A percentile compares a stretch with the other conserved stretches of the same genome.
Conservation (phyloP, 2,888 invertebrate genomes). For the Metalampra italica region DNA sequence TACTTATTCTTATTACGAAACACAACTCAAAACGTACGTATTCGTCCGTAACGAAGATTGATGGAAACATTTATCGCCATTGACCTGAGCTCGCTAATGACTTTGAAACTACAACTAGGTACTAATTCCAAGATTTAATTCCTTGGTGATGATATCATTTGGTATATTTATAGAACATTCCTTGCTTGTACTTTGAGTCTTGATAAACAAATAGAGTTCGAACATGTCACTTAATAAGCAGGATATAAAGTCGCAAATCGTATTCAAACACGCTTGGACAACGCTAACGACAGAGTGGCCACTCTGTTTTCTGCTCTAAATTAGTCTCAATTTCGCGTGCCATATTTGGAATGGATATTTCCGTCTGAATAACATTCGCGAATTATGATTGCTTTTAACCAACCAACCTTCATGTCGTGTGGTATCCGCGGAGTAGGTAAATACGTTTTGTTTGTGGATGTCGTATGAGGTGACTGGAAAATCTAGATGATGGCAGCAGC, state of each 20-base stretch:
- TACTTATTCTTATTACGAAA: no score
- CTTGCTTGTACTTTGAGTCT: neutral
- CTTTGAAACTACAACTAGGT: slow-evolving; percentile 1
- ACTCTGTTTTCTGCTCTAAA: slow-evolving; percentile 13
- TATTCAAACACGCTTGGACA: neutral
- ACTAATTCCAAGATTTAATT: slow-evolving; percentile 1
- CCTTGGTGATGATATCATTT: neutral
- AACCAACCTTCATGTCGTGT: no score
- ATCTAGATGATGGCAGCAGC: no score
- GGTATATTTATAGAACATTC: neutral
- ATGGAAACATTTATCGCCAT: neutral
- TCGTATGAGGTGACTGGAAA: no score
- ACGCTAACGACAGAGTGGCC: slow-evolving; percentile 4
- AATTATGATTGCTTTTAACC: neutral
- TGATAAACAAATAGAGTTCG: neutral
- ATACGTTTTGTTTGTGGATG: no score
- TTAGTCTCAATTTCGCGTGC: slow-evolving; percentile 17
- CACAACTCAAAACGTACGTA: no score
- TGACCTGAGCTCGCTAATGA: neutral
- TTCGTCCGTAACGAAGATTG: neutral
- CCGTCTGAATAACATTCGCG: neutral
- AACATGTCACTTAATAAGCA: neutral
- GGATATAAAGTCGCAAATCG: slow-evolving; percentile 6
- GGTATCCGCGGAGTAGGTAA: no score
- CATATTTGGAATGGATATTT: slow-evolving; percentile 16